Conservation (phyloP, 2,113 vertebrate species). For the Phyllopteryx taeniolatus region DNA sequence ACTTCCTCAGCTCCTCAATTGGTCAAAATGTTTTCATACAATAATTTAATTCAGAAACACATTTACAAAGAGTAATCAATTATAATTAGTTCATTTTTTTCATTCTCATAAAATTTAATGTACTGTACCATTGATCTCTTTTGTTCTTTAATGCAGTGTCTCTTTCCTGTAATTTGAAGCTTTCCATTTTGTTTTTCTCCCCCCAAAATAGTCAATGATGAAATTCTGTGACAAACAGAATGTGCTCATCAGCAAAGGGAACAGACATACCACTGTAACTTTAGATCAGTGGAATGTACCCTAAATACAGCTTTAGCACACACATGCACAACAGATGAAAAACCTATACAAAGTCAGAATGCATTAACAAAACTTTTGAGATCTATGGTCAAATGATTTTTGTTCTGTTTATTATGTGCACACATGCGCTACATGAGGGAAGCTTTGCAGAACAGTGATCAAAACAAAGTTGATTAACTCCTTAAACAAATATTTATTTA, state of each 20-base stretch:
- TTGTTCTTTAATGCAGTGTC: conserved; percentile 83
- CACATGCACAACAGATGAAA: background rate
- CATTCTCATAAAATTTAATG: conserved; percentile 83
- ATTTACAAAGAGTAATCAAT: conserved; percentile 86
- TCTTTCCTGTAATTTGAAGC: conserved; percentile 82
- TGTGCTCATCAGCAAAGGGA: conserved; percentile 42
- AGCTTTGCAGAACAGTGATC: background rate
- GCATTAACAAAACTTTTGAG: background rate
- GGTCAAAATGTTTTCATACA: conserved; percentile 85
- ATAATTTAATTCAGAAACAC: conserved; percentile 87
- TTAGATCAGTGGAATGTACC: background rate
- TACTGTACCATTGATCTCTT: conserved; percentile 79
- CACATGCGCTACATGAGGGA: background rate
- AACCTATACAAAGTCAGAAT: background rate
- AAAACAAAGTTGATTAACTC: background rate
- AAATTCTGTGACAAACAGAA: conserved; percentile 71
- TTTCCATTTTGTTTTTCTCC: conserved; percentile 55
- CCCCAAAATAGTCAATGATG: conserved; percentile 73
- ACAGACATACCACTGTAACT: conserved; percentile 6
- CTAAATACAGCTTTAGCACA: background rate
- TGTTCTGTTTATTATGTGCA: background rate
- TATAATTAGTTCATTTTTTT: conserved; percentile 84
- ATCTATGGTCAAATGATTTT: background rate
- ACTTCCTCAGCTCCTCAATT: conserved; percentile 80
- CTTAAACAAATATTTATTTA: background rate